Evolutionary conservation across 2,888 invertebrate species (phyloP).

Genomic region (Sesamia inferens): DNA sequence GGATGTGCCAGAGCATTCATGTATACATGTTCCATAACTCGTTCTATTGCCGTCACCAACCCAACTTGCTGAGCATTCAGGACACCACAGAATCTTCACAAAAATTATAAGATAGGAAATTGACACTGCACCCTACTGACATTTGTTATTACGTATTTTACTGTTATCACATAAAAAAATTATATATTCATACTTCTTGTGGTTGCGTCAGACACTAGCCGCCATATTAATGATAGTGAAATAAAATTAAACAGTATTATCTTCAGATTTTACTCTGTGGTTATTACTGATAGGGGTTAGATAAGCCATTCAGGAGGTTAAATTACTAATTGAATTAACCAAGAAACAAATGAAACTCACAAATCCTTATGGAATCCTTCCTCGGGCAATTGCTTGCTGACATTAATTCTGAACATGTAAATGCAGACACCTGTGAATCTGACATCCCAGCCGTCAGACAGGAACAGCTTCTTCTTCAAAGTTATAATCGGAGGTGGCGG

Average conservation of each 20-base stretch:
- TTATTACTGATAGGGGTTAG: no score
- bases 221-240: neutral
- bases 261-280: neutral
- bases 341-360: conserved; percentile 79
- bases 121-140: neutral
- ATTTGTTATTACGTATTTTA: no score
- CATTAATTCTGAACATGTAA: conserved; percentile 96
- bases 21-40: conserved; percentile 96
- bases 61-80: conserved; percentile 94
- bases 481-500: conserved; percentile 83
- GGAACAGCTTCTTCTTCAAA: conserved; percentile 93
- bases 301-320: neutral
- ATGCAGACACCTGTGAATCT: conserved; percentile 95
- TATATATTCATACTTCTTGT: neutral
- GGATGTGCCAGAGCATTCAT: conserved; percentile 97
- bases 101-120: neutral
- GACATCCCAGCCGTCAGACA: conserved; percentile 96
- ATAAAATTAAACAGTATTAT: neutral
- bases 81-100: conserved; percentile 93
- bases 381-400: conserved; percentile 95
- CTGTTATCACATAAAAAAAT: no score
- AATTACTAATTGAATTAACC: neutral
- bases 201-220: neutral
- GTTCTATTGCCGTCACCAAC: conserved; percentile 96
- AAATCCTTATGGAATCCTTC: conserved; percentile 97